These are phyloP conservation scores for Hydrocynus forskahlii DNA, from an alignment of 2,797 vertebrate genomes.

Conservation along the genomic window DNA sequence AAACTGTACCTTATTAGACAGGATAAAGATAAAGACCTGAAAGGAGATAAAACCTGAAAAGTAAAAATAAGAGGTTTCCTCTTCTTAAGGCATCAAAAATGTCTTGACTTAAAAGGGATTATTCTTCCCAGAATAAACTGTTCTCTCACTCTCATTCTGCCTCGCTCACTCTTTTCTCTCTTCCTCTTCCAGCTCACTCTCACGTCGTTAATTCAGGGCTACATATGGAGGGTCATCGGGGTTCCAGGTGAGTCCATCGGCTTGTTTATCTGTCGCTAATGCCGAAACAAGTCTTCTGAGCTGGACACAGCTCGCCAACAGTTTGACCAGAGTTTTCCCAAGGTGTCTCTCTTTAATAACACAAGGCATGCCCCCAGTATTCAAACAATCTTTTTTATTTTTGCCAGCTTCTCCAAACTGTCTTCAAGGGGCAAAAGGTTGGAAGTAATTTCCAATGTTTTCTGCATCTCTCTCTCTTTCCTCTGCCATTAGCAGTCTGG, in stretches of 20 bases:
- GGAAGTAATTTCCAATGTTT: conserved; percentile 44
- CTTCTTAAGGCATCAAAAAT: conserved; percentile 11
- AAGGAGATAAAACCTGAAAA: conserved; percentile 1
- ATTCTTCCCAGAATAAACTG: conserved; percentile 15
- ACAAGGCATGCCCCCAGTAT: conserved; percentile 17
- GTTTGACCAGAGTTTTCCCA: not conserved
- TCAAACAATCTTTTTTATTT: conserved; percentile 32
- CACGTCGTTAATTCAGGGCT: conserved; percentile 18
- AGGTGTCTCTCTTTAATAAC: not conserved
- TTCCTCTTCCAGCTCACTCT: not conserved
- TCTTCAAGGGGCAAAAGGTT: conserved; percentile 46
- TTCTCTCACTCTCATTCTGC: not conserved
- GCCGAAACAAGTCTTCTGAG: not conserved
- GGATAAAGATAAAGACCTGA: too few species aligned
- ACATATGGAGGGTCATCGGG: conserved; percentile 34
- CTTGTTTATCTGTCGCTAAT: conserved; percentile 7
- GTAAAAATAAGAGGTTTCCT: not conserved
- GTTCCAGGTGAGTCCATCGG: conserved; percentile 7
- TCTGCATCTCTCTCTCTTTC: conserved; percentile 6
- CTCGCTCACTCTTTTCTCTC: not conserved
- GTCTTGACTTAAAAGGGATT: conserved; percentile 6
- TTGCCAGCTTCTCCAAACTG: conserved; percentile 34
- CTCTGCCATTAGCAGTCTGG: not conserved
- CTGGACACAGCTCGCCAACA: not conserved
- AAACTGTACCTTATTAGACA: conserved; percentile 2